These are phyloP conservation scores for Polietes domitor DNA, from an alignment of 2,888 invertebrate species.

Conservation along the genomic window DNA sequence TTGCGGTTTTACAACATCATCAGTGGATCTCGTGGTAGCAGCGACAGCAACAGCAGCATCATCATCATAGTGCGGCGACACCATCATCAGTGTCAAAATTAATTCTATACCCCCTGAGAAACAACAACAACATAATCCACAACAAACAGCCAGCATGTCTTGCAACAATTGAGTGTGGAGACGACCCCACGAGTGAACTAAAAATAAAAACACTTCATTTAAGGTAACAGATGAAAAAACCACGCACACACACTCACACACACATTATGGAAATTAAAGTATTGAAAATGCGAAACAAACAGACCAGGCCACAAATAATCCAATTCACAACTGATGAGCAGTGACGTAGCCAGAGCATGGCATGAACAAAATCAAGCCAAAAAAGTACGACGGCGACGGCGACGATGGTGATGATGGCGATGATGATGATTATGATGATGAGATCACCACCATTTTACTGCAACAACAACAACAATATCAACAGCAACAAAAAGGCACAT, in stretches of 20 bases:
- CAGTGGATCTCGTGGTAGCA: background rate
- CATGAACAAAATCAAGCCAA: background rate
- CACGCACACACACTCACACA: too few species aligned
- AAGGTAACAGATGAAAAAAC: background rate
- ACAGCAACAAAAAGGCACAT: background rate
- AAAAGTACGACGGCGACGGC: background rate
- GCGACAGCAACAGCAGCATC: background rate
- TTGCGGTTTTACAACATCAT: slow-evolving; percentile 28
- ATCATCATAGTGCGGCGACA: background rate
- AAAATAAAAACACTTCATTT: background rate
- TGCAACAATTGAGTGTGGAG: background rate
- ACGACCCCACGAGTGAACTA: background rate
- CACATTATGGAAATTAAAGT: background rate
- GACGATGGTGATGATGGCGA: background rate
- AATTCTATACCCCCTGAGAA: background rate
- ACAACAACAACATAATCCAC: too few species aligned
- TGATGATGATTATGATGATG: slow-evolving; percentile 7
- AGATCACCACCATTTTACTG: slow-evolving; percentile 23
- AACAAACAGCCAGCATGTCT: background rate
- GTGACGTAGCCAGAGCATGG: background rate
- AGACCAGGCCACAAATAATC: background rate
- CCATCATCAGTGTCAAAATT: background rate
- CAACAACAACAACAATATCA: background rate
- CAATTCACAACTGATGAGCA: background rate
- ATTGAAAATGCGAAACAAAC: background rate